phyloP scores from a whole-genome alignment of 23 tunicate species.

The Pegea sp. region DNA sequence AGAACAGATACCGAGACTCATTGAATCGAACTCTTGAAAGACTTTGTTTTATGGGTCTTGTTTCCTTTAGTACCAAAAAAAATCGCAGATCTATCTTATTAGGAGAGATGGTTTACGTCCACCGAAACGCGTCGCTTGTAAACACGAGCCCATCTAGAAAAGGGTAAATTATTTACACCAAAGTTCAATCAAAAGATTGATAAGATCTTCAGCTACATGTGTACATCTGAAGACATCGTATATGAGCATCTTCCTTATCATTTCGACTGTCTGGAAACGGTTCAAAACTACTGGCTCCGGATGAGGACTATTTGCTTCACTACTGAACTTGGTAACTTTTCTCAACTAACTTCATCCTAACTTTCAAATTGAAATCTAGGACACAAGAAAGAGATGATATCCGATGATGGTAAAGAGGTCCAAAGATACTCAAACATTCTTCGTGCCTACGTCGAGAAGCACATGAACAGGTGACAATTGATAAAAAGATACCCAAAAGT shows the following conservation, averaged over 20 bases:
- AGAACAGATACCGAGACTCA: conserved; percentile 51
- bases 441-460: too few species aligned
- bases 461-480: too few species aligned
- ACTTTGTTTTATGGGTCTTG: conserved; percentile 81
- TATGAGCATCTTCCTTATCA: conserved; percentile 14
- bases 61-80: conserved; percentile 10
- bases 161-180: too few species aligned
- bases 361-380: too few species aligned
- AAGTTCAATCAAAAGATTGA: too few species aligned
- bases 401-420: too few species aligned
- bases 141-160: conserved; percentile 47
- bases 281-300: conserved; percentile 40
- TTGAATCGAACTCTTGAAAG: conserved; percentile 31
- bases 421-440: too few species aligned
- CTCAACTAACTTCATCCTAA: too few species aligned
- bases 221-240: conserved; percentile 7
- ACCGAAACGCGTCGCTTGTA: conserved; percentile 25
- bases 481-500: too few species aligned
- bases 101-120: conserved; percentile 65
- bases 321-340: conserved; percentile 30
- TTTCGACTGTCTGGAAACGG: conserved; percentile 10
- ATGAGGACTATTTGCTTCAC: conserved; percentile 32
- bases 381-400: too few species aligned
- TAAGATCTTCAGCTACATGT: conserved; percentile 24
- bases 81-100: not conserved